Percentiles rank a stretch among this genome's conserved stretches.
These are phyloP conservation scores for Caloenas nicobarica DNA, from an alignment of 2,113 vertebrate genomes.

Conservation along the genomic window DNA sequence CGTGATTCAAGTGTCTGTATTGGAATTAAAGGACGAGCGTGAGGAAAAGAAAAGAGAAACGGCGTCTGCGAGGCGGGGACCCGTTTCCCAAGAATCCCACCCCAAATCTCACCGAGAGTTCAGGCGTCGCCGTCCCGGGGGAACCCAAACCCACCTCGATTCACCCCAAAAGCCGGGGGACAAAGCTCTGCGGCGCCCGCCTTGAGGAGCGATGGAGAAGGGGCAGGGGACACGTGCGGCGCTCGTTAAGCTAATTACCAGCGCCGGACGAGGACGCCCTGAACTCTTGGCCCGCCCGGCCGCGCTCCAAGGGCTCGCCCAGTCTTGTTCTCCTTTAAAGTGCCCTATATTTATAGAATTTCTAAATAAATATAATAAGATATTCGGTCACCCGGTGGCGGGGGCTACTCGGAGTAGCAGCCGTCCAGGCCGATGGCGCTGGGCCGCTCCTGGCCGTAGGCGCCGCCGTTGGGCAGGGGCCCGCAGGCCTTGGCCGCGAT, in stretches of 20 bases:
- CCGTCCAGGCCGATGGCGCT: slow-evolving; percentile 85
- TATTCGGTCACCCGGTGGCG: slow-evolving; percentile 73
- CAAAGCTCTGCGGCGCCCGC: too few relatives aligned
- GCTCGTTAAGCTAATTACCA: background rate
- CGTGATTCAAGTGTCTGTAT: slow-evolving; percentile 77
- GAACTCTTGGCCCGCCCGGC: slow-evolving; percentile 41
- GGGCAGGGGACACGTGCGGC: background rate
- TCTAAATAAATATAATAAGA: slow-evolving; percentile 85
- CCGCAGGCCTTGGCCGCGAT: slow-evolving; percentile 84
- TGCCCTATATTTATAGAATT: slow-evolving; percentile 82
- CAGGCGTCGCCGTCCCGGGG: background rate
- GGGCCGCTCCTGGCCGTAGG: slow-evolving; percentile 81
- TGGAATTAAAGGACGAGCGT: slow-evolving; percentile 47
- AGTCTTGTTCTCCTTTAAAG: slow-evolving; percentile 86
- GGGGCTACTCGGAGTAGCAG: slow-evolving; percentile 89
- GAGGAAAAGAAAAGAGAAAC: background rate
- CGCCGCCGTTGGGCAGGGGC: slow-evolving; percentile 76
- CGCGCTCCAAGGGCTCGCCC: slow-evolving; percentile 5
- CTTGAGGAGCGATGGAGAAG: background rate
- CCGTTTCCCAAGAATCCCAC: slow-evolving; percentile 36
- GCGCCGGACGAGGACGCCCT: background rate
- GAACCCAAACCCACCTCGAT: too few relatives aligned
- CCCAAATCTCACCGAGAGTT: slow-evolving; percentile 16
- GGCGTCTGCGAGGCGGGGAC: background rate
- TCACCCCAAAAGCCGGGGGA: background rate